phyloP scores from a whole-genome alignment of 2,888 invertebrate genomes.

The Aleiodes leptofemur region DNA sequence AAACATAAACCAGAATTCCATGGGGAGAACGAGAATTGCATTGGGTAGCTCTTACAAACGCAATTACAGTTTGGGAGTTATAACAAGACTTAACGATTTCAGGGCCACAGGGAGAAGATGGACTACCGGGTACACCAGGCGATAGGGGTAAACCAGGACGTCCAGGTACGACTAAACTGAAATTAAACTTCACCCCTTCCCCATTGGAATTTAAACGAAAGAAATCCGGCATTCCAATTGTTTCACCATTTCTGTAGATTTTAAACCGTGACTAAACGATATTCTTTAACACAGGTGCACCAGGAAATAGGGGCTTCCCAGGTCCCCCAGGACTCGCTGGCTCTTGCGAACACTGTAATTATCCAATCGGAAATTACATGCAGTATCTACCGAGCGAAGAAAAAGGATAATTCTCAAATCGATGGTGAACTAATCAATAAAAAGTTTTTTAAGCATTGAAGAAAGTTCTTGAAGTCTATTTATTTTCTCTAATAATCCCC shows the following conservation, averaged over 20 bases:
- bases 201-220: not conserved
- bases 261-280: not conserved
- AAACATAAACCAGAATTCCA: too few species aligned
- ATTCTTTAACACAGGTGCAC: not conserved
- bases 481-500: not conserved
- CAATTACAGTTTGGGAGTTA: slow-evolving; percentile 1
- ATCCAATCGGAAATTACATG: slow-evolving; percentile 28
- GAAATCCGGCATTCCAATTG: not conserved
- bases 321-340: slow-evolving; percentile 12
- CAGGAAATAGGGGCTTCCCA: slow-evolving; percentile 8
- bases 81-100: not conserved
- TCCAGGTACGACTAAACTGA: slow-evolving; percentile 1
- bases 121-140: slow-evolving; percentile 13
- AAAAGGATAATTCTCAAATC: slow-evolving; percentile 25
- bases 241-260: not conserved
- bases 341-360: slow-evolving; percentile 7
- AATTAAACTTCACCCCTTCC: too few species aligned
- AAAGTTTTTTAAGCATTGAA: not conserved
- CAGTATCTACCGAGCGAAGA: slow-evolving; percentile 23
- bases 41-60: not conserved
- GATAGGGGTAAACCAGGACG: slow-evolving; percentile 24
- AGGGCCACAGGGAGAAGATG: slow-evolving; percentile 15
- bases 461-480: not conserved
- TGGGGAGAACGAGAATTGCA: too few species aligned
- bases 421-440: slow-evolving; percentile 1